These are phyloP conservation scores for Caenorhabditis sp. DNA, from an alignment of 2,888 invertebrate species.

Conservation along the genomic window DNA sequence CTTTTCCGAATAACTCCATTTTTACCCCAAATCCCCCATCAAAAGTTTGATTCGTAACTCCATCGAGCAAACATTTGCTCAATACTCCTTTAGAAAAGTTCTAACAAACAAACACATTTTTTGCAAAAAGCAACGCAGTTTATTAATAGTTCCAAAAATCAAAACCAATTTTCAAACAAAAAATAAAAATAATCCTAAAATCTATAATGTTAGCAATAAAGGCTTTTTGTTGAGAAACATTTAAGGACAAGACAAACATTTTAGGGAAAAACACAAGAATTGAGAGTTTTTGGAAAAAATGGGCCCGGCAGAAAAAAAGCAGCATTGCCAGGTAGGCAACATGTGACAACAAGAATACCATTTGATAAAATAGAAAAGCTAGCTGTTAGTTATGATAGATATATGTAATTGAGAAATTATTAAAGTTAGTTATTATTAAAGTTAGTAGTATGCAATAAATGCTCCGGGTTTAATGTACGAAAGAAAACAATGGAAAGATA, in stretches of 20 bases:
- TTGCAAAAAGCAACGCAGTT: constrained; percentile 4
- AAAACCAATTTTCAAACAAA: constrained; percentile 1
- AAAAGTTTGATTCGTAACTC: no score
- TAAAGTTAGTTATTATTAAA: neutral
- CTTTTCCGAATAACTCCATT: no score
- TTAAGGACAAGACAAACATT: neutral
- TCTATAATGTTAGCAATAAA: neutral
- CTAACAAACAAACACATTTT: neutral
- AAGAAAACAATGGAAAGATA: neutral
- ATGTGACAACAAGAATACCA: constrained; percentile 7
- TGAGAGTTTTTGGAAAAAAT: neutral
- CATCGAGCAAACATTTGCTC: neutral
- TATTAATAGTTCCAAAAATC: neutral
- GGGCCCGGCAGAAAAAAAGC: constrained; percentile 5
- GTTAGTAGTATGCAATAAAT: neutral
- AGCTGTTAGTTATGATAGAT: neutral
- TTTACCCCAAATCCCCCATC: no score
- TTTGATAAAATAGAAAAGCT: neutral
- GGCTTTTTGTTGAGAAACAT: constrained; percentile 2
- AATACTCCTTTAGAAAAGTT: neutral
- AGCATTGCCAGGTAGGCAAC: constrained; percentile 3
- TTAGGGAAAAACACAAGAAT: neutral
- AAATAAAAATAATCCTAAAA: neutral
- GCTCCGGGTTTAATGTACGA: neutral
- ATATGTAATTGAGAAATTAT: neutral